Evolutionary conservation across 2,888 invertebrate genomes (phyloP).

Genomic region (Pterobdella sp.): DNA sequence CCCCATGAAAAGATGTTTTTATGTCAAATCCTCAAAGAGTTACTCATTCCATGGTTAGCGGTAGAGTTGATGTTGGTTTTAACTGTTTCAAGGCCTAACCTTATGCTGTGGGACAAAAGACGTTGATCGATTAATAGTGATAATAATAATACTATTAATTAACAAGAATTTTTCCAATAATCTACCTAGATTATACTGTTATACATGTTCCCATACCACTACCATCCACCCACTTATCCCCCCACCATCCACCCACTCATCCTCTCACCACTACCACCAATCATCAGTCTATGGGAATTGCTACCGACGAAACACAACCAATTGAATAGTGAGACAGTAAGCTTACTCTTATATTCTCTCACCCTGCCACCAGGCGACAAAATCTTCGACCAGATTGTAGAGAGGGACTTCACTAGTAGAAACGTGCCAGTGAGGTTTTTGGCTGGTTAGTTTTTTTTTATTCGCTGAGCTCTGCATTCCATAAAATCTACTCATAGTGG

Average conservation of each 20-base stretch:
- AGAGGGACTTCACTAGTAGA: constrained; percentile 81
- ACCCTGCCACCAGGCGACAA: constrained; percentile 87
- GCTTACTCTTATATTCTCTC: constrained; percentile 85
- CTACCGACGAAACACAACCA: constrained; percentile 86
- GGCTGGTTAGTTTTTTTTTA: constrained; percentile 58
- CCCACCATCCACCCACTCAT: constrained; percentile 72
- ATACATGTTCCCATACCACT: constrained; percentile 83
- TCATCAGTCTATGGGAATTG: constrained; percentile 75
- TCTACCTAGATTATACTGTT: constrained; percentile 48
- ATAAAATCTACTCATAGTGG: no score
- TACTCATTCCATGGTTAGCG: constrained; percentile 78
- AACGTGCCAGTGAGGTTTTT: constrained; percentile 84
- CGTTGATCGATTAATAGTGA: no score
- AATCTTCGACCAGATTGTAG: constrained; percentile 88
- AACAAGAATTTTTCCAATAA: background rate
- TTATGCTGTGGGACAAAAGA: no score
- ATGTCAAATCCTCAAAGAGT: constrained; percentile 90
- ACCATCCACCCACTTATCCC: constrained; percentile 88
- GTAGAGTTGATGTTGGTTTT: no score
- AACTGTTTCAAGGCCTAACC: no score
- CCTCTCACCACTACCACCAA: constrained; percentile 59
- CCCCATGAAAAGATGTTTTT: constrained; percentile 83
- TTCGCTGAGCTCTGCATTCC: no score
- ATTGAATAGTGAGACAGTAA: constrained; percentile 83
- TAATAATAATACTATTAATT: no score